Conservation (phyloP, 2,113 vertebrate genomes). For the Tragelaphus imberbis region DNA sequence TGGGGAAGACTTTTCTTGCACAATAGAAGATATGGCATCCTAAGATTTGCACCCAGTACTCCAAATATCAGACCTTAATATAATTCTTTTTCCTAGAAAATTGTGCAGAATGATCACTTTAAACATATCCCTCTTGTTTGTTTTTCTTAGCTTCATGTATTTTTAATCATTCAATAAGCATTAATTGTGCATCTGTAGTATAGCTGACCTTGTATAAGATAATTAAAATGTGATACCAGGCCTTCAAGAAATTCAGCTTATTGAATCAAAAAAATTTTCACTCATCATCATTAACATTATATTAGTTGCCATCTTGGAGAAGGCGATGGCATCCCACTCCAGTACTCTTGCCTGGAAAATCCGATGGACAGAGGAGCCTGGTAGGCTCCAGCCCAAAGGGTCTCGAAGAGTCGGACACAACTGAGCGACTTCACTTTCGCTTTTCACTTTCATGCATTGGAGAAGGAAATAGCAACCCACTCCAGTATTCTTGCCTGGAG, state of each 20-base stretch:
- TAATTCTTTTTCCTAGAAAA: not conserved
- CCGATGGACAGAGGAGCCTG: too few relatives aligned
- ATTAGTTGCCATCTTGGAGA: not conserved
- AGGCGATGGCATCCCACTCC: too few relatives aligned
- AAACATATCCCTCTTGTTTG: not conserved
- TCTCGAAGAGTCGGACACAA: too few relatives aligned
- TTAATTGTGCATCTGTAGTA: not conserved
- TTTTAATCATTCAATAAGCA: not conserved
- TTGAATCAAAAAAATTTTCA: not conserved
- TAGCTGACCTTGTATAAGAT: not conserved
- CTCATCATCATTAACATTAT: not conserved
- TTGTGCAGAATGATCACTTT: not conserved
- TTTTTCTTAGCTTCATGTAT: not conserved
- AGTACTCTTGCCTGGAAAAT: too few relatives aligned
- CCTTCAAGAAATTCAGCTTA: not conserved
- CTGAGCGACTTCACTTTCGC: too few relatives aligned
- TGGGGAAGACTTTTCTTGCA: not conserved
- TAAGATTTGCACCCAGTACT: not conserved
- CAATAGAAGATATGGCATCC: not conserved
- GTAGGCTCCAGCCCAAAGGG: too few relatives aligned
- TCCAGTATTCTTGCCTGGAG: too few relatives aligned
- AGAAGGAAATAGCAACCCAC: too few relatives aligned
- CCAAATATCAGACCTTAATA: not conserved
- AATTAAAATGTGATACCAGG: not conserved
- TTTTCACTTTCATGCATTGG: too few relatives aligned